These are phyloP conservation scores for Malaclemys terrapin DNA, from an alignment of 2,113 vertebrate genomes.

Conservation along the genomic window DNA sequence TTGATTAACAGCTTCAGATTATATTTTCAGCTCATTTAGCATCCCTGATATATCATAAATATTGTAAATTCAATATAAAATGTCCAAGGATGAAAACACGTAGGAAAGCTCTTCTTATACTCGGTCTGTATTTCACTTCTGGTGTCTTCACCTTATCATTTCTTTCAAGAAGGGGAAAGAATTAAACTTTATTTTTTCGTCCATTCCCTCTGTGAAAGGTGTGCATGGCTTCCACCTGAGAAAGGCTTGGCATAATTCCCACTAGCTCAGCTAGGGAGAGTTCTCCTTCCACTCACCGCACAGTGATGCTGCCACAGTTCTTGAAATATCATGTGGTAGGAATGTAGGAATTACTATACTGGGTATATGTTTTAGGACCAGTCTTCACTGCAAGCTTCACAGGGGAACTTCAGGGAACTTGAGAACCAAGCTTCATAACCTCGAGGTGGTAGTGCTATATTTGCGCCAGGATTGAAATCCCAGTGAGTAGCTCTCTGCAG, in stretches of 20 bases:
- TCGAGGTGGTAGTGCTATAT: background rate
- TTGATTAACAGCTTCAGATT: background rate
- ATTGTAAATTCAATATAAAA: background rate
- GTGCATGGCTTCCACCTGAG: background rate
- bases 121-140: background rate
- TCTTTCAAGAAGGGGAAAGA: background rate
- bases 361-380: background rate
- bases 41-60: background rate
- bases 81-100: background rate
- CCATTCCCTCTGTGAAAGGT: background rate
- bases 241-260: fast-evolving
- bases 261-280: fast-evolving
- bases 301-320: background rate
- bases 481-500: slow-evolving; percentile 32
- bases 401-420: background rate
- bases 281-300: background rate
- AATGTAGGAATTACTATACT: background rate
- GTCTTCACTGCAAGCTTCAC: background rate
- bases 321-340: background rate
- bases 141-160: background rate
- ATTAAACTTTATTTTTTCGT: background rate
- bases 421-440: background rate
- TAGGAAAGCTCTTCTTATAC: background rate
- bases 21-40: background rate
- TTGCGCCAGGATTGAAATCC: slow-evolving; percentile 27